Evolutionary conservation across 2,797 vertebrate species (phyloP).

Genomic region (Triplophysa bombifrons): DNA sequence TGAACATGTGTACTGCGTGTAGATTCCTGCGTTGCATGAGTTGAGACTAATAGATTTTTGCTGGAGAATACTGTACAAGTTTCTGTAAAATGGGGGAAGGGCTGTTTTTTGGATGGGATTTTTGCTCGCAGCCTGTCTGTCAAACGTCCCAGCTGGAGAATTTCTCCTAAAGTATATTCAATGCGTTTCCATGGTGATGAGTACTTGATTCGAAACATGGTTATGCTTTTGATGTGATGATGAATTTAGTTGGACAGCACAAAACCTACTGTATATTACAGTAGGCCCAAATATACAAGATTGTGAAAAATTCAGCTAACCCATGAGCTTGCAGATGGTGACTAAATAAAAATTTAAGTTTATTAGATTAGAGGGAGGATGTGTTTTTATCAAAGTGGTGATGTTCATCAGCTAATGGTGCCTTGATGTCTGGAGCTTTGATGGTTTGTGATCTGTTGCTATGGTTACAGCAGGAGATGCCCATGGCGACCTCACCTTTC

Average conservation of each 20-base stretch:
- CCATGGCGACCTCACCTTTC: neutral
- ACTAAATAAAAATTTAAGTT: neutral
- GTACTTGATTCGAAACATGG: constrained; percentile 17
- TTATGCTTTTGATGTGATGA: constrained; percentile 19
- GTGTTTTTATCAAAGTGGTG: neutral
- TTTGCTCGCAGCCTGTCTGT: constrained; percentile 29
- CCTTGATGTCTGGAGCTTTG: neutral
- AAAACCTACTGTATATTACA: neutral
- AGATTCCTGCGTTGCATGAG: constrained; percentile 1
- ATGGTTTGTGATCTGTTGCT: constrained; percentile 5
- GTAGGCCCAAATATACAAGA: neutral
- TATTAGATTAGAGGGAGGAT: neutral
- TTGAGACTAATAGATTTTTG: constrained; percentile 19
- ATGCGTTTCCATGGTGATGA: constrained; percentile 41
- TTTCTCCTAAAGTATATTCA: constrained; percentile 1
- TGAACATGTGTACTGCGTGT: constrained; percentile 4
- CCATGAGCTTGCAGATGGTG: neutral
- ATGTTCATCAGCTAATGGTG: neutral
- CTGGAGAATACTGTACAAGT: neutral
- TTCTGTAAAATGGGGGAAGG: constrained; percentile 28
- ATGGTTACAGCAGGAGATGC: constrained; percentile 10
- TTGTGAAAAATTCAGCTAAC: neutral
- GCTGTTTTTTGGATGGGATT: constrained; percentile 26
- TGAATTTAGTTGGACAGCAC: neutral
- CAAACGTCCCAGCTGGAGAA: constrained; percentile 36